Evolutionary conservation across 1,140 invertebrate genomes (phyloP).

Genomic region (Nebria ingens): DNA sequence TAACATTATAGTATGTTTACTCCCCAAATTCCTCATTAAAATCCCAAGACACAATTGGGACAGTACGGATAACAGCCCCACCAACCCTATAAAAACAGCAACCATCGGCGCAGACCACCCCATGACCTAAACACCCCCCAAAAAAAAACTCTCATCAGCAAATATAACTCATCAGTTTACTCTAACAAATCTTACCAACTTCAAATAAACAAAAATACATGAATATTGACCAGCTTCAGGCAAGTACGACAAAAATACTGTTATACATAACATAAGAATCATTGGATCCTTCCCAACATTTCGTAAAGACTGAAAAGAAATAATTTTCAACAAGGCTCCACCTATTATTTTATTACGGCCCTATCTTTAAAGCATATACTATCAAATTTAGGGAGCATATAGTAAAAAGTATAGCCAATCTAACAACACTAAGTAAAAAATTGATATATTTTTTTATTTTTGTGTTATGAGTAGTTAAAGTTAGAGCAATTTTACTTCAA

Average conservation of each 20-base stretch:
- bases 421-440: too few relatives aligned
- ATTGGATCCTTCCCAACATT: slow-evolving; percentile 94
- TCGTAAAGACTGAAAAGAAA: slow-evolving; percentile 70
- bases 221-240: slow-evolving; percentile 99
- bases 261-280: slow-evolving; percentile 91
- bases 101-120: slow-evolving; percentile 91
- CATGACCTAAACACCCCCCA: slow-evolving; percentile 60
- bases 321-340: too few relatives aligned
- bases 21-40: slow-evolving; percentile 63
- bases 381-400: too few relatives aligned
- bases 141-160: too few relatives aligned
- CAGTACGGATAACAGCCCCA: slow-evolving; percentile 91
- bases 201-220: slow-evolving; percentile 99
- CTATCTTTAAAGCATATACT: too few relatives aligned
- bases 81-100: slow-evolving; percentile 93
- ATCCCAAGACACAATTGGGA: slow-evolving; percentile 78
- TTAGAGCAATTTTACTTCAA: too few relatives aligned
- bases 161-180: too few relatives aligned
- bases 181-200: slow-evolving; percentile 71
- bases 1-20: slow-evolving; percentile 95
- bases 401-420: too few relatives aligned
- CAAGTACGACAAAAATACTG: slow-evolving; percentile 95
- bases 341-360: too few relatives aligned
- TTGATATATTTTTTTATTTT: too few relatives aligned
- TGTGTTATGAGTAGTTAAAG: too few relatives aligned